phyloP scores from a whole-genome alignment of 2,113 vertebrate genomes.

The Columbina picui region DNA sequence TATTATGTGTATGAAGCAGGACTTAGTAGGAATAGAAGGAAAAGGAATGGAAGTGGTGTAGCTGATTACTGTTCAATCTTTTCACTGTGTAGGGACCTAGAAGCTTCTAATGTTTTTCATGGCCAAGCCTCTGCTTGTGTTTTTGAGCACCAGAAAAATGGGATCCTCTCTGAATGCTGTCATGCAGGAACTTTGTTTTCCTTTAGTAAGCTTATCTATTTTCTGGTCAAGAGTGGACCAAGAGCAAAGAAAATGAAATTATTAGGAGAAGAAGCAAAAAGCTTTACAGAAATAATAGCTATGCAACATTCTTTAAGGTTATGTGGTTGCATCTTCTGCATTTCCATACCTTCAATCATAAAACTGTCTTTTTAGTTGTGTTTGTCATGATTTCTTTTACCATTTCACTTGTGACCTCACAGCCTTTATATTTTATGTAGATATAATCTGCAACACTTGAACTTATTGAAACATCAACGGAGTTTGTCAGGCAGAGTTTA shows the following conservation, averaged over 20 bases:
- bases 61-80: neutral
- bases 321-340: neutral
- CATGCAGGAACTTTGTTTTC: neutral
- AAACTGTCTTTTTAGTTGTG: neutral
- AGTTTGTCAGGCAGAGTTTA: neutral
- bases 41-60: neutral
- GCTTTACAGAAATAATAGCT: neutral
- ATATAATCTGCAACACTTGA: neutral
- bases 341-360: neutral
- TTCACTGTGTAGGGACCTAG: neutral
- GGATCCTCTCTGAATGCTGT: neutral
- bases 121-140: neutral
- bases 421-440: neutral
- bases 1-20: neutral
- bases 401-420: neutral
- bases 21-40: neutral
- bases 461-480: neutral
- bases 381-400: neutral
- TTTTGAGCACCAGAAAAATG: neutral
- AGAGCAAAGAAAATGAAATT: neutral
- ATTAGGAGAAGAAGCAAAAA: neutral
- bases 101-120: neutral
- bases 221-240: neutral
- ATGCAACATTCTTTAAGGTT: neutral
- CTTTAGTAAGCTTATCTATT: neutral